A percentile compares a stretch with the other conserved stretches of the same genome.
phyloP scores from a whole-genome alignment of 2,888 invertebrate species.

The Graphium colonna region DNA sequence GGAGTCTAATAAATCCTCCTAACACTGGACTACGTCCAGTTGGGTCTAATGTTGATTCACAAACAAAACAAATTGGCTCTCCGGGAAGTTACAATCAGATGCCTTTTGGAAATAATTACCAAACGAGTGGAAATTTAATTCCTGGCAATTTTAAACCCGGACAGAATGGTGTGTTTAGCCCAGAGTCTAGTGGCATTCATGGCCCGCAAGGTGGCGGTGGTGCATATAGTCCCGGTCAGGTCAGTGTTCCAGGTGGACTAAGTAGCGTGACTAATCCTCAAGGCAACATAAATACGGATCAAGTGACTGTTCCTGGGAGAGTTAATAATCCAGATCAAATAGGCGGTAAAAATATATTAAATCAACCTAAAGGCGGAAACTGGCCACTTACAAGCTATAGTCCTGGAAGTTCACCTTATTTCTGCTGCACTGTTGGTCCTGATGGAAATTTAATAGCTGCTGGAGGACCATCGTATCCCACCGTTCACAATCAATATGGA shows the following conservation, averaged over 20 bases:
- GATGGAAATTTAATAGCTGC: conserved; percentile 16
- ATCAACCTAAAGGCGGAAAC: conserved; percentile 6
- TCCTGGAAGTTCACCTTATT: conserved; percentile 16
- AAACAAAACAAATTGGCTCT: conserved; percentile 4
- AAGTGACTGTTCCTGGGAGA: conserved; percentile 3
- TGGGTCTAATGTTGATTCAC: not conserved
- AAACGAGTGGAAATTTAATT: not conserved
- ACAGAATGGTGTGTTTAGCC: conserved; percentile 1
- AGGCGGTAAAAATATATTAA: not conserved
- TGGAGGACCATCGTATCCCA: conserved; percentile 8
- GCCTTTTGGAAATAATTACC: conserved; percentile 4
- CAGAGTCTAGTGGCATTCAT: not conserved
- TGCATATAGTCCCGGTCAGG: conserved; percentile 1
- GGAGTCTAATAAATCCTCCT: conserved; percentile 4
- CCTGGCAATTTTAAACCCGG: conserved; percentile 8
- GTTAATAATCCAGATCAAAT: conserved; percentile 7
- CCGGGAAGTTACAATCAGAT: conserved; percentile 3
- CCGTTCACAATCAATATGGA: conserved; percentile 1
- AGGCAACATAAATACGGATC: not conserved
- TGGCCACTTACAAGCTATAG: conserved; percentile 10
- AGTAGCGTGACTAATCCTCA: not conserved
- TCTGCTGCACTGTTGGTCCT: conserved; percentile 16
- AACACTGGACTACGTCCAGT: not conserved
- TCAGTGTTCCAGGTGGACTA: conserved; percentile 1
- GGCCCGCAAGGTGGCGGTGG: not conserved